Percentiles rank a stretch among this genome's conserved stretches.
Evolutionary conservation across 2,113 vertebrate genomes (phyloP).

Genomic region (Acrocephalus kingi): DNA sequence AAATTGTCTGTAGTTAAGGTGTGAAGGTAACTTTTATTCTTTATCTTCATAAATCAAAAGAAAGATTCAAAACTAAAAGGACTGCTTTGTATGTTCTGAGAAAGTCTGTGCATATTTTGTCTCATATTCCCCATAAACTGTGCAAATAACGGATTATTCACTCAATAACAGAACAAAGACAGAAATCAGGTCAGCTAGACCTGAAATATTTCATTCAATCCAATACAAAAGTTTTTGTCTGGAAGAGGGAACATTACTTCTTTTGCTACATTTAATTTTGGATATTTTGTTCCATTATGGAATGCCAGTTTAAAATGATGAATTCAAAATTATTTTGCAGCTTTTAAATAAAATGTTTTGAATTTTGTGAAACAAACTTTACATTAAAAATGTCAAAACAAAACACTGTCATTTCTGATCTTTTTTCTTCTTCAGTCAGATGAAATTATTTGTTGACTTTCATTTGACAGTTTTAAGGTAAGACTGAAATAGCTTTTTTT

Average conservation of each 20-base stretch:
- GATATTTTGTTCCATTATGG: not conserved
- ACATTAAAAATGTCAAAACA: not conserved
- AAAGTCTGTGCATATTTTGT: not conserved
- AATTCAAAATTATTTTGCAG: not conserved
- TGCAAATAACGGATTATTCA: not conserved
- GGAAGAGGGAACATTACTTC: not conserved
- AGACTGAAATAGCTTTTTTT: not conserved
- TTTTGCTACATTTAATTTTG: not conserved
- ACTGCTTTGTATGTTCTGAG: not conserved
- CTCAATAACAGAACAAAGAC: not conserved
- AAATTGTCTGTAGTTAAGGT: not conserved
- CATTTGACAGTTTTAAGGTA: not conserved
- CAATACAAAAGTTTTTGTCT: not conserved
- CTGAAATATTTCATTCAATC: not conserved
- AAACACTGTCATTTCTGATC: not conserved
- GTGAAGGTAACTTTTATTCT: not conserved
- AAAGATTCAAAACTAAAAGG: not conserved
- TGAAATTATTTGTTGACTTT: not conserved
- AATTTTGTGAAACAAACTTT: not conserved
- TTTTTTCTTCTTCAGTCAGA: not conserved
- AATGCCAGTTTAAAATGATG: not conserved
- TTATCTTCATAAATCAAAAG: not conserved
- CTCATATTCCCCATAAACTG: not conserved
- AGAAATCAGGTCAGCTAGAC: not conserved
- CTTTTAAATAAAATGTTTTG: not conserved